A percentile compares a stretch with the other conserved stretches of the same genome.
Evolutionary conservation across 2,113 vertebrate species (phyloP).

Genomic region (Chamaea fasciata): DNA sequence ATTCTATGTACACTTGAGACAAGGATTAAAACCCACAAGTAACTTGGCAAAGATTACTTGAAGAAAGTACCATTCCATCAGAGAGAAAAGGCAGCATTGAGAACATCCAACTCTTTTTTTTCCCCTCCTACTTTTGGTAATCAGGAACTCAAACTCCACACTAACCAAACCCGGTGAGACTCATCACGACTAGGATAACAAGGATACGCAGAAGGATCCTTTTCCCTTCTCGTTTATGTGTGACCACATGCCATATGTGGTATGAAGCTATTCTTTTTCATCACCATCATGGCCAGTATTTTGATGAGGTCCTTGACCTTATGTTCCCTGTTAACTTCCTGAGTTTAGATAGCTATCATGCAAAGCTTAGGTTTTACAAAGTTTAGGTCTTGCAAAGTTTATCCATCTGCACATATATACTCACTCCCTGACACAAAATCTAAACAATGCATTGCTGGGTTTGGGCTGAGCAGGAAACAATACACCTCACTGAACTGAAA

Average conservation of each 20-base stretch:
- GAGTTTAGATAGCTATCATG: not conserved
- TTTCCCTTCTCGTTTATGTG: not conserved
- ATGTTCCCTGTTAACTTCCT: constrained; percentile 23
- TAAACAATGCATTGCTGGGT: not conserved
- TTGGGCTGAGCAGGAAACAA: not conserved
- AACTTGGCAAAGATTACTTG: not conserved
- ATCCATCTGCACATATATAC: not conserved
- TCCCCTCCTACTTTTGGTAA: not conserved
- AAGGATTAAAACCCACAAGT: not conserved
- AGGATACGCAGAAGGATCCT: not conserved
- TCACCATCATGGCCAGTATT: not conserved
- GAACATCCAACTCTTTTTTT: not conserved
- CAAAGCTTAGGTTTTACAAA: not conserved
- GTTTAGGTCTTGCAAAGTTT: not conserved
- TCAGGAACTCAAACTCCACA: not conserved
- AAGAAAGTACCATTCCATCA: not conserved
- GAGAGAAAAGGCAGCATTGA: not conserved
- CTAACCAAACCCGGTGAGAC: not conserved
- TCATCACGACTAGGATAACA: not conserved
- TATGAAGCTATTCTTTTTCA: not conserved
- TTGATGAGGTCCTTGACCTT: constrained; percentile 23
- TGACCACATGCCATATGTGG: not conserved
- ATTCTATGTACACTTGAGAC: not conserved
- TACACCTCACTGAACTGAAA: not conserved
- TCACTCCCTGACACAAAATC: not conserved